Evolutionary conservation across 2,113 vertebrate species (phyloP), one percentile per base, ranked within the genome.

Genomic region (Scophthalmus maximus): DNA sequence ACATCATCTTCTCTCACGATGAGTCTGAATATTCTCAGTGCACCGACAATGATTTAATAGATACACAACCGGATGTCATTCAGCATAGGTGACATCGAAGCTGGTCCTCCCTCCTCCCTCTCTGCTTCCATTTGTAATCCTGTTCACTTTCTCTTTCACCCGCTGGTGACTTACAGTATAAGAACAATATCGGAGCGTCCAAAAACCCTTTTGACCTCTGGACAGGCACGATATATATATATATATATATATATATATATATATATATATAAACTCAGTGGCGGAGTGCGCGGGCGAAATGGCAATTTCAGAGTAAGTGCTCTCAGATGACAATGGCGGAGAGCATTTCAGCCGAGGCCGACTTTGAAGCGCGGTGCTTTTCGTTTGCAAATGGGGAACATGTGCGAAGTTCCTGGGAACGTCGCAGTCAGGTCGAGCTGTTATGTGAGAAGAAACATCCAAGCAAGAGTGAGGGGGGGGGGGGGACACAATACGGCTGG

Each of bases 331-430:
- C n/a, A 34, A 63, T 18, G 69, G 65, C 32, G n/a, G n/a, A 36
- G 76, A 58, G 68, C 6, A 7, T 77, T 65, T 82, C 62, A 71
- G 75, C 63, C 65, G 59, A 55, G 64, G 65, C 18, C 12, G 69
- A 15, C 32, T 76, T 74, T 76, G 63, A 78, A 78, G 72, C 42
- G 3, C 40, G 42, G 46, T 59, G 50, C 83, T 75, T n/a, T n/a
- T 86, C 63, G 64, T 70, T 72, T 78, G 68, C 56, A 84, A 86
- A 86, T 86, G 60, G 61, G 53, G 66, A 89, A 80, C 83, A 88
- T 82, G 79, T 85, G 85, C 78, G 46, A 73, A 60, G 34, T 75
- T 86, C 71, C n/a, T 77, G 65, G 68, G 62, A 82, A 85, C 55
- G 67, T 72, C 55, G 12, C 68, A 65, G 59, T 60, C 34, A 68